Evolutionary conservation across 2,113 vertebrate species (phyloP).

Genomic region (Brachypteracias leptosomus): DNA sequence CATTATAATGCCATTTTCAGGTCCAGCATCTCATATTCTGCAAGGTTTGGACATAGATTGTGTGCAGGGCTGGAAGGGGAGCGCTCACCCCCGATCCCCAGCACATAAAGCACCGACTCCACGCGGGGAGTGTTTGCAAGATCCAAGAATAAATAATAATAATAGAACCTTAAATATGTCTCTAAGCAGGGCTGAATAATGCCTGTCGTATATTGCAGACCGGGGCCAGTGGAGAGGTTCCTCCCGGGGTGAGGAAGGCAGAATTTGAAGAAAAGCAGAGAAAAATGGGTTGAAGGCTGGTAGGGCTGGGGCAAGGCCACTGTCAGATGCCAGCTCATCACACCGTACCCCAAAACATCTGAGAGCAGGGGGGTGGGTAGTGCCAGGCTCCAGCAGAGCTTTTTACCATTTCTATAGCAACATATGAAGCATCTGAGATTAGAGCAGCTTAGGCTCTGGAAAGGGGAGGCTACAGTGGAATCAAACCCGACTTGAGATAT

Average conservation of each 20-base stretch:
- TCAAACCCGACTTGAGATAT: neutral
- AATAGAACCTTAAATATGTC: neutral
- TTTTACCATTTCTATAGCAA: neutral
- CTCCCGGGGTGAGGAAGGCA: rapidly evolving
- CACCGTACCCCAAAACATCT: rapidly evolving
- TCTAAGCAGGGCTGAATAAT: neutral
- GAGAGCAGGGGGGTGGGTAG: rapidly evolving
- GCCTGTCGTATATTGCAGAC: neutral
- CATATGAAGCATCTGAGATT: neutral
- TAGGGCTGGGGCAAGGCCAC: neutral
- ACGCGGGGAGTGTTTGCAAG: neutral
- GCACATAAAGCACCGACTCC: constrained; percentile 6
- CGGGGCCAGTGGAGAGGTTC: neutral
- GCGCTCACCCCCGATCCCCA: neutral
- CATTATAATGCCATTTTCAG: neutral
- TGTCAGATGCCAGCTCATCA: rapidly evolving
- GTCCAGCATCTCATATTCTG: neutral
- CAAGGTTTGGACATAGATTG: neutral
- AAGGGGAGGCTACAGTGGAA: neutral
- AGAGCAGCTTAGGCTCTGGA: neutral
- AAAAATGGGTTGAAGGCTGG: neutral
- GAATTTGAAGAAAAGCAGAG: neutral
- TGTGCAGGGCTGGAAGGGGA: neutral
- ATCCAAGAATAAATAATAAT: constrained; percentile 21
- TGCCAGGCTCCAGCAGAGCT: neutral